Evolutionary conservation across 2,113 vertebrate genomes (phyloP).

Genomic region (Sinocyclocheilus grahami): DNA sequence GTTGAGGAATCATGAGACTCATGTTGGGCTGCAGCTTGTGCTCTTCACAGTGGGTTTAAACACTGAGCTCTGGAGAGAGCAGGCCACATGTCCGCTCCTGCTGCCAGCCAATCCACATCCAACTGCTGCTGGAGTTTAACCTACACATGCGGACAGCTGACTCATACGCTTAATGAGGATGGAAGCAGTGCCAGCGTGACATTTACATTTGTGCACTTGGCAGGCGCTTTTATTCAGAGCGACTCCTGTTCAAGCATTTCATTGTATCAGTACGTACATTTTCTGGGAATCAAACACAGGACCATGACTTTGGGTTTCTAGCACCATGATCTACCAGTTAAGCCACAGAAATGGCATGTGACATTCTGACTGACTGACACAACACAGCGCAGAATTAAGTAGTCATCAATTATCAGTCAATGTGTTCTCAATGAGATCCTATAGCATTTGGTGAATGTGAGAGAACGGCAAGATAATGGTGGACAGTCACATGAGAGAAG

Average conservation of each 20-base stretch:
- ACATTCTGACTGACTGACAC: not conserved
- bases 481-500: not conserved
- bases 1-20: not conserved
- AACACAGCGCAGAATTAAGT: not conserved
- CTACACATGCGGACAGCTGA: conserved; percentile 1
- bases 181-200: not conserved
- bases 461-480: not conserved
- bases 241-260: not conserved
- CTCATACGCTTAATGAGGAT: conserved; percentile 29
- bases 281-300: not conserved
- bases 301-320: not conserved
- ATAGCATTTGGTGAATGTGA: not conserved
- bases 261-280: not conserved
- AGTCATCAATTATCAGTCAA: not conserved
- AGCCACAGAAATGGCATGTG: not conserved
- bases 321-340: not conserved
- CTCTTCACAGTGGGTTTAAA: conserved; percentile 53
- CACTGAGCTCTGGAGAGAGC: conserved; percentile 37
- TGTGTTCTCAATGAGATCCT: not conserved
- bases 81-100: conserved; percentile 14
- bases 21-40: conserved; percentile 10
- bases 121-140: conserved; percentile 21
- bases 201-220: conserved; percentile 7
- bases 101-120: conserved; percentile 13
- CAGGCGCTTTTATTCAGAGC: not conserved